phyloP scores from a whole-genome alignment of 1,140 invertebrate species.

The Octopus bimaculoides region DNA sequence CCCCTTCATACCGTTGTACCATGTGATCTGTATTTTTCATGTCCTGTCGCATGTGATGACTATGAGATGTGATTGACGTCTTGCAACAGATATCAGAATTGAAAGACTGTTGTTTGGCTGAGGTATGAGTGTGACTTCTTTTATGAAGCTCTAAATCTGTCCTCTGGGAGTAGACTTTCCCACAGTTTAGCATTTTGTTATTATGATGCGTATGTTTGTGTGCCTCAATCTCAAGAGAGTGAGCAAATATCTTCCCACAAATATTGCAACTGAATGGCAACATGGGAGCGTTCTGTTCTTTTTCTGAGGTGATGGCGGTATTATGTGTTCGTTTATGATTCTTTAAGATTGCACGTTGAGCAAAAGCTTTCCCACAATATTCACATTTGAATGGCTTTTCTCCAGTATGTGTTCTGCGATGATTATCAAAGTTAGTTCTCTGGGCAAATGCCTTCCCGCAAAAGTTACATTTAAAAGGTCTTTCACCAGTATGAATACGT shows the following conservation, averaged over 20 bases:
- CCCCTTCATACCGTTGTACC: neutral
- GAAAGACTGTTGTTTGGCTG: neutral
- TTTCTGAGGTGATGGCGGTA: conserved; percentile 45
- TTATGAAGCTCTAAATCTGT: conserved; percentile 47
- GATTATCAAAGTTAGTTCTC: conserved; percentile 40
- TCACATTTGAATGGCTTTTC: conserved; percentile 50
- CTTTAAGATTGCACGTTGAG: conserved; percentile 14
- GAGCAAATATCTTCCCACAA: neutral
- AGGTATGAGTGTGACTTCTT: neutral
- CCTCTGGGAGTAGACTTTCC: conserved; percentile 54
- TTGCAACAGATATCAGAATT: neutral
- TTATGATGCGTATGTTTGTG: neutral
- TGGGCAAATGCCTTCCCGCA: conserved; percentile 47
- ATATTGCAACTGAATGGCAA: neutral
- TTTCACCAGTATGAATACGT: conserved; percentile 53
- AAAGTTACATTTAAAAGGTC: conserved; percentile 51
- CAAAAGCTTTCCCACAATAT: conserved; percentile 44
- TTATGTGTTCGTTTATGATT: conserved; percentile 51
- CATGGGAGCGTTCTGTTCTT: conserved; percentile 18
- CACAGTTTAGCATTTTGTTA: conserved; percentile 40
- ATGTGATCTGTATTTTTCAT: neutral
- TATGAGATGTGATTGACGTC: neutral
- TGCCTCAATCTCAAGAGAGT: neutral
- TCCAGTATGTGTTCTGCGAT: conserved; percentile 53
- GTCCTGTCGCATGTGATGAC: neutral